Percentiles rank a stretch among this genome's conserved stretches.
These are phyloP conservation scores for Aegotheles bennettii DNA, from an alignment of 2,113 vertebrate genomes.

Conservation along the genomic window DNA sequence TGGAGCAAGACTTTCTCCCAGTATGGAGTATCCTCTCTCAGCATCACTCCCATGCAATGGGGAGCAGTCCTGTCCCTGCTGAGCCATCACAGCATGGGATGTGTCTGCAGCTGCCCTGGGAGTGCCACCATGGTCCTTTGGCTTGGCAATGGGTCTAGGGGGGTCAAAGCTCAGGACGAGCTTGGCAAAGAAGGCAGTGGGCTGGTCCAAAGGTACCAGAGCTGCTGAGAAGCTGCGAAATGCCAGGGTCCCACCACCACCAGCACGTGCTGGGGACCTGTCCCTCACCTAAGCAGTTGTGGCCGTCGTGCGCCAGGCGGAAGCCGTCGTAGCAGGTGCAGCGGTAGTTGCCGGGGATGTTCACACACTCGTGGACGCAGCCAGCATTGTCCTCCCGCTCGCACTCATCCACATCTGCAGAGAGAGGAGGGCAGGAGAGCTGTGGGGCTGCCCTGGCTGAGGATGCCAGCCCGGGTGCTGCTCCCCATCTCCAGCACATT, in stretches of 20 bases:
- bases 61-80: not conserved
- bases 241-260: fast-evolving
- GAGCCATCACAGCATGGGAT: fast-evolving
- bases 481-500: not conserved
- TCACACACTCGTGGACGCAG: conserved; percentile 96
- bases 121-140: fast-evolving
- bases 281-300: conserved; percentile 93
- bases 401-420: conserved; percentile 92
- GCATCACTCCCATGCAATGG: fast-evolving
- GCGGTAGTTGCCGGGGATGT: conserved; percentile 96
- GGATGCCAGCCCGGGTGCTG: not conserved
- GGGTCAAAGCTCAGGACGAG: no score
- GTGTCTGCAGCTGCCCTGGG: not conserved
- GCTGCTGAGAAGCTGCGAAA: fast-evolving
- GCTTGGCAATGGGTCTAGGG: not conserved
- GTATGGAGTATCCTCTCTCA: not conserved
- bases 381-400: conserved; percentile 91
- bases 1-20: not conserved
- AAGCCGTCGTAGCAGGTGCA: conserved; percentile 98
- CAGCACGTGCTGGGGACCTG: fast-evolving
- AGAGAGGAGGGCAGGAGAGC: not conserved
- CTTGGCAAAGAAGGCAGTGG: not conserved
- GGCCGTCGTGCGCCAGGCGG: conserved; percentile 91
- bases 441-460: not conserved
- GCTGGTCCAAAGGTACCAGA: not conserved